These are phyloP conservation scores for Notothenia rossii DNA, from an alignment of 2,113 vertebrate genomes.

Conservation along the genomic window DNA sequence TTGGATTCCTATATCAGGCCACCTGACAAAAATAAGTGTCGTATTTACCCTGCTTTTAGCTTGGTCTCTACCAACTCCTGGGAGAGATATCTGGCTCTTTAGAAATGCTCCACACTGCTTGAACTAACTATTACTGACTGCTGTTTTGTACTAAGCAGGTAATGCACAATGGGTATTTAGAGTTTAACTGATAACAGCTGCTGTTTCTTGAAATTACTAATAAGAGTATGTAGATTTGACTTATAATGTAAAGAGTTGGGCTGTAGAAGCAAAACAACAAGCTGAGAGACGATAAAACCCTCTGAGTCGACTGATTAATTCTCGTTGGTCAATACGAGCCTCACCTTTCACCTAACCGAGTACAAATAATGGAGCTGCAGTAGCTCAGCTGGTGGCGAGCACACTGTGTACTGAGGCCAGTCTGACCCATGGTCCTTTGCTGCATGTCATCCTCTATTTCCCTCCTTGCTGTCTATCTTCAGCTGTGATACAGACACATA, in stretches of 20 bases:
- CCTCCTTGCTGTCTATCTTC: too few species aligned
- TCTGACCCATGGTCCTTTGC: too few species aligned
- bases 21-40: not conserved
- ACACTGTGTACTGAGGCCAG: too few species aligned
- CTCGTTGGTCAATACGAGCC: not conserved
- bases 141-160: slow-evolving; percentile 2
- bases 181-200: slow-evolving; percentile 28
- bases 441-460: too few species aligned
- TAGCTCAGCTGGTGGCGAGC: too few species aligned
- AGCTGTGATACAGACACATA: not conserved
- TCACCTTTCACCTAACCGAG: not conserved
- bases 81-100: not conserved
- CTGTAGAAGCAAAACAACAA: slow-evolving; percentile 2
- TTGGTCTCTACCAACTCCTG: not conserved
- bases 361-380: too few species aligned
- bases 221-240: not conserved
- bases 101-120: not conserved
- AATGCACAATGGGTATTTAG: not conserved
- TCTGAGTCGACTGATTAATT: not conserved
- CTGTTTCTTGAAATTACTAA: slow-evolving; percentile 11
- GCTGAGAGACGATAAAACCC: not conserved
- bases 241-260: not conserved
- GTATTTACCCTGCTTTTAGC: not conserved
- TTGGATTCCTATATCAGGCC: not conserved
- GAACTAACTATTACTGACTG: slow-evolving; percentile 15